Evolutionary conservation across 2,888 invertebrate species (phyloP).

Genomic region (Noctua janthina): DNA sequence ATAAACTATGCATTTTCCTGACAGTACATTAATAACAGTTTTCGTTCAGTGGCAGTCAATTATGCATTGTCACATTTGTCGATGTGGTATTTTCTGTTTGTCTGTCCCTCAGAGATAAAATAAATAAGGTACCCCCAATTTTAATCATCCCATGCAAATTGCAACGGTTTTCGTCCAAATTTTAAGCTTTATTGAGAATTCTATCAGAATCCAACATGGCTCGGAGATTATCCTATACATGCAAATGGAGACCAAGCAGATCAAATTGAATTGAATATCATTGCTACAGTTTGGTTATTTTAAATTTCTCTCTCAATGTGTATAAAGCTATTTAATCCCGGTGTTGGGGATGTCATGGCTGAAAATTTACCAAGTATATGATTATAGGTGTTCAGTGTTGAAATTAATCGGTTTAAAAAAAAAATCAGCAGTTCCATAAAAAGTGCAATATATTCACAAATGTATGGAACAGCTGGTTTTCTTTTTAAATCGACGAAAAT

Average conservation of each 20-base stretch:
- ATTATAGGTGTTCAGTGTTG: neutral
- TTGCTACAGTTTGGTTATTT: neutral
- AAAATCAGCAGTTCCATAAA: neutral
- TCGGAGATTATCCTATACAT: constrained; percentile 26
- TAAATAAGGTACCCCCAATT: neutral
- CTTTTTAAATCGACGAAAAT: neutral
- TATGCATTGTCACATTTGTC: neutral
- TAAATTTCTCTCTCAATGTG: neutral
- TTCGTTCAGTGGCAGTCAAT: neutral
- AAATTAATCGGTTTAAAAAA: neutral
- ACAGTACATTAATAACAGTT: neutral
- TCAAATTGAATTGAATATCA: constrained; percentile 4
- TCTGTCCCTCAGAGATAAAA: neutral
- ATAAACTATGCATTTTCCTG: neutral
- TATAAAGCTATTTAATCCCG: neutral
- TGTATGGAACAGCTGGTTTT: neutral
- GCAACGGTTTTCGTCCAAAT: constrained; percentile 1
- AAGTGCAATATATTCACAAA: neutral
- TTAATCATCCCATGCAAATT: constrained; percentile 15
- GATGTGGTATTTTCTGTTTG: neutral
- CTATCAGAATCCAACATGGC: neutral
- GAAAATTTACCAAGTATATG: neutral
- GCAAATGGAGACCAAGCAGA: constrained; percentile 15
- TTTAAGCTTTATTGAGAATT: constrained; percentile 14
- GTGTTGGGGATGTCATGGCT: neutral